Conservation (phyloP, 2,888 invertebrate species). For the Tuta absoluta region DNA sequence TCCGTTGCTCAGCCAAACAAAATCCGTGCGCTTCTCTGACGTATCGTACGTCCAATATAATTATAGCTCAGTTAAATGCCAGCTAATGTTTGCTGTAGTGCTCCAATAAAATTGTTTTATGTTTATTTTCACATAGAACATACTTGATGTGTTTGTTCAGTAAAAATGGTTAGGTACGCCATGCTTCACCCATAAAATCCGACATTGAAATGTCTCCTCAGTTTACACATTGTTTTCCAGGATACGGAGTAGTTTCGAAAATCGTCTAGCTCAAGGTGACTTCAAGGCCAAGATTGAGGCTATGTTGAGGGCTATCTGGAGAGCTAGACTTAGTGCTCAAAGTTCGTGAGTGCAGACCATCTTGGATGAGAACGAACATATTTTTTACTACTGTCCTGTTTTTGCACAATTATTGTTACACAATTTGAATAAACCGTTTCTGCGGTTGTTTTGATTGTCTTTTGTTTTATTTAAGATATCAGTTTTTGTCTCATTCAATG, state of each 20-base stretch:
- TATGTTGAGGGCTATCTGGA: background rate
- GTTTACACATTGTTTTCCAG: constrained; percentile 20
- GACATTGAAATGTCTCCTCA: constrained; percentile 22
- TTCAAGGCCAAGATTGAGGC: constrained; percentile 1
- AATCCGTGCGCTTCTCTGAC: constrained; percentile 48
- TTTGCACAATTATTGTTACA: constrained; percentile 5
- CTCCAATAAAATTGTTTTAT: constrained; percentile 58
- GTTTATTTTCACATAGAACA: constrained; percentile 57
- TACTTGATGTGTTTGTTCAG: constrained; percentile 39
- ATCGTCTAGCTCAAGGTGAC: background rate
- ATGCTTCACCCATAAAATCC: constrained; percentile 20
- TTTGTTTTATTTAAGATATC: background rate
- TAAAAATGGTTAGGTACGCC: constrained; percentile 15
- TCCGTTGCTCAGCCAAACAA: constrained; percentile 60
- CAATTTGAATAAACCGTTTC: background rate
- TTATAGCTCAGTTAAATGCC: constrained; percentile 75
- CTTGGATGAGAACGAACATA: background rate
- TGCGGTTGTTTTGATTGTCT: background rate
- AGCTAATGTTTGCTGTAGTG: constrained; percentile 62
- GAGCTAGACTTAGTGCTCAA: background rate
- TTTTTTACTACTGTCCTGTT: background rate
- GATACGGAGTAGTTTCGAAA: background rate
- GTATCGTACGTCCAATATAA: constrained; percentile 58
- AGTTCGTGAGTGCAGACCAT: constrained; percentile 7
- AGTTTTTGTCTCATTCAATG: background rate